Conservation (phyloP, 2,888 invertebrate genomes). For the Scaptomyza tumidula region DNA sequence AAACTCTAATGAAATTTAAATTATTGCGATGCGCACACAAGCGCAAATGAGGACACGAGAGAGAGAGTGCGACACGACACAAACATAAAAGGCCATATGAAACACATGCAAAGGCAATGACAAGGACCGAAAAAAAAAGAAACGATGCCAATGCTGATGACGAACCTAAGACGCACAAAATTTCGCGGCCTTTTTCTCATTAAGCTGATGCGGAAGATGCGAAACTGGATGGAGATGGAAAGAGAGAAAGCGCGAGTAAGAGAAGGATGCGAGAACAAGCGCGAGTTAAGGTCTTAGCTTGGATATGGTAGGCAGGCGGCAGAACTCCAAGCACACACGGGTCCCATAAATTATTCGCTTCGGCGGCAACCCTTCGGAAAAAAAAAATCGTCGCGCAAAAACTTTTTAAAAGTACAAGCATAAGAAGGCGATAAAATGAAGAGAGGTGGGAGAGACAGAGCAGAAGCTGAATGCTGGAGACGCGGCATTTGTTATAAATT, state of each 20-base stretch:
- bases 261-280: not conserved
- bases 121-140: slow-evolving; percentile 20
- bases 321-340: slow-evolving; percentile 57
- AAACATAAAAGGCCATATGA: slow-evolving; percentile 42
- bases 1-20: slow-evolving; percentile 59
- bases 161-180: slow-evolving; percentile 46
- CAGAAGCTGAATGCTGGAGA: slow-evolving; percentile 14
- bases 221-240: not conserved
- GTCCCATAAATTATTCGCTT: slow-evolving; percentile 75
- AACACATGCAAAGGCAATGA: slow-evolving; percentile 7
- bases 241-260: slow-evolving; percentile 19
- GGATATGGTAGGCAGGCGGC: not conserved
- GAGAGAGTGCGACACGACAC: slow-evolving; percentile 40
- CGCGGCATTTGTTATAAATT: slow-evolving; percentile 76
- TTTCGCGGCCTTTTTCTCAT: slow-evolving; percentile 69
- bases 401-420: slow-evolving; percentile 50
- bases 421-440: not conserved
- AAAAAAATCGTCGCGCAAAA: slow-evolving; percentile 55
- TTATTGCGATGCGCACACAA: slow-evolving; percentile 69
- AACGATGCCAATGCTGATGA: slow-evolving; percentile 32
- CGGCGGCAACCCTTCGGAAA: slow-evolving; percentile 65
- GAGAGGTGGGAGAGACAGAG: not conserved
- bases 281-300: too few species aligned
- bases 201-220: slow-evolving; percentile 62
- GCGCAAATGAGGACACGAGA: slow-evolving; percentile 58